Conservation (phyloP, 2,888 invertebrate species). For the Liodrosophila aerea region DNA sequence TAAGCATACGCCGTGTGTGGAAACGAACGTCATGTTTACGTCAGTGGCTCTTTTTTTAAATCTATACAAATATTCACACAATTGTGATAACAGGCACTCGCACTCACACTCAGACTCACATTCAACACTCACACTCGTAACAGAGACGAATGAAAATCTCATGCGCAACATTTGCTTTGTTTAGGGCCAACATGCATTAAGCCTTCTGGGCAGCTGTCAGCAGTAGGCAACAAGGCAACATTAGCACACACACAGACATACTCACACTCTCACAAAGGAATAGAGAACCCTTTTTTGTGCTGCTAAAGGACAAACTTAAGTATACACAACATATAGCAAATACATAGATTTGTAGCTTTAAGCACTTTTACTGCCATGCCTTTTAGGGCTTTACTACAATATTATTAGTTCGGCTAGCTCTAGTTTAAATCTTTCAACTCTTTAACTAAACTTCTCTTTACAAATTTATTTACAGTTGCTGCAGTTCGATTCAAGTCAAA, state of each 20-base stretch:
- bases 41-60: constrained; percentile 18
- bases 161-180: constrained; percentile 53
- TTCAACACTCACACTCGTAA: background rate
- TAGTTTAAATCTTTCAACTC: constrained; percentile 6
- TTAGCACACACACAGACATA: constrained; percentile 11
- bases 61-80: constrained; percentile 5
- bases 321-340: constrained; percentile 37
- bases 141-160: constrained; percentile 7
- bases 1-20: no score
- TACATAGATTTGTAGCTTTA: constrained; percentile 22
- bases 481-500: constrained; percentile 20
- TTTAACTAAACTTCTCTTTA: constrained; percentile 10
- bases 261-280: background rate
- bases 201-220: constrained; percentile 53
- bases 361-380: constrained; percentile 15
- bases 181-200: constrained; percentile 49
- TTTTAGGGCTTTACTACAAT: constrained; percentile 11
- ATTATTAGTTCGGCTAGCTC: constrained; percentile 1
- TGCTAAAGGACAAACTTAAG: constrained; percentile 26
- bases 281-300: constrained; percentile 40
- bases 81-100: constrained; percentile 25
- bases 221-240: constrained; percentile 38
- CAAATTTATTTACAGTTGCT: constrained; percentile 38
- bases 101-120: background rate
- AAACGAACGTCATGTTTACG: constrained; percentile 29